Conservation (phyloP, 2,888 invertebrate species). For the Acleris emargana region DNA sequence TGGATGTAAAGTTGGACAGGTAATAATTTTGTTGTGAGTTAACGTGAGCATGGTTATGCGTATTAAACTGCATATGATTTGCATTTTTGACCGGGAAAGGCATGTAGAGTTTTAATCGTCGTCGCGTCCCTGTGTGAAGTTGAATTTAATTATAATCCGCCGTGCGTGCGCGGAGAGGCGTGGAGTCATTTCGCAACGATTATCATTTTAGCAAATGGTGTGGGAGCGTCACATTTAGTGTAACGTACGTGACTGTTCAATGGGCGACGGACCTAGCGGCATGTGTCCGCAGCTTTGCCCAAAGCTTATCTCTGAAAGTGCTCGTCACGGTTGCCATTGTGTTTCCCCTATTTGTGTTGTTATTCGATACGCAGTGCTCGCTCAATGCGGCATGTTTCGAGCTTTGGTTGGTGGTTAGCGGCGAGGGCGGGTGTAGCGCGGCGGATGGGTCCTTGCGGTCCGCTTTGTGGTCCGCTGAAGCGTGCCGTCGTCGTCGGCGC, state of each 20-base stretch:
- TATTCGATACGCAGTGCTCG: constrained; percentile 53
- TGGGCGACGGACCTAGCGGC: constrained; percentile 50
- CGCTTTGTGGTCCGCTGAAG: constrained; percentile 69
- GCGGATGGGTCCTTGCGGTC: constrained; percentile 55
- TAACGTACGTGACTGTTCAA: constrained; percentile 70
- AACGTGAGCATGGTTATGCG: constrained; percentile 51
- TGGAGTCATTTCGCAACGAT: constrained; percentile 38
- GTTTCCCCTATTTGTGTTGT: constrained; percentile 60
- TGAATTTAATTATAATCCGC: constrained; percentile 54
- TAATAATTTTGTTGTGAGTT: constrained; percentile 57
- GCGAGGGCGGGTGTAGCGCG: constrained; percentile 38
- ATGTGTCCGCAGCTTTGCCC: constrained; percentile 52
- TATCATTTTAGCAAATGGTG: constrained; percentile 47
- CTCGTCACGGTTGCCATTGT: constrained; percentile 63
- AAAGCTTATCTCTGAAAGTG: constrained; percentile 59
- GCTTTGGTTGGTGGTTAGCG: constrained; percentile 57
- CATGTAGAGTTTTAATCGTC: constrained; percentile 51
- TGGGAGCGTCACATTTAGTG: constrained; percentile 45
- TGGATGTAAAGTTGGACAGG: constrained; percentile 57
- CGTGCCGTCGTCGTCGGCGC: constrained; percentile 62
- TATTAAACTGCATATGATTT: constrained; percentile 57
- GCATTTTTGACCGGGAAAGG: constrained; percentile 62
- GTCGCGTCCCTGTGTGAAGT: constrained; percentile 44
- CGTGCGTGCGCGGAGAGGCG: constrained; percentile 33
- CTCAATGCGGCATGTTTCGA: constrained; percentile 53